Evolutionary conservation across 2,888 invertebrate species (phyloP), one percentile per base, ranked within the genome.

Genomic region (Tinea semifulvella): DNA sequence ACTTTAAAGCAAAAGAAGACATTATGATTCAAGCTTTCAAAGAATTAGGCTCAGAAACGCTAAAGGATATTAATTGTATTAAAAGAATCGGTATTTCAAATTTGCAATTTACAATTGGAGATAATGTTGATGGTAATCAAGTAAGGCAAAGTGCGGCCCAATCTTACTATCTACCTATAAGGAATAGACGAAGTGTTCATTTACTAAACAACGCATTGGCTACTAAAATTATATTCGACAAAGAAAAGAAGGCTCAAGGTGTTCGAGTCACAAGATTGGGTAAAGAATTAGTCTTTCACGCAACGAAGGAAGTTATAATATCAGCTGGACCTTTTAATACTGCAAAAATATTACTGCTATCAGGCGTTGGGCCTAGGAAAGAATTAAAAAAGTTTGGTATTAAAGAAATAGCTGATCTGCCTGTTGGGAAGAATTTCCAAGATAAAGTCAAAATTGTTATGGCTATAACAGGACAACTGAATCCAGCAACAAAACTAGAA

Each of bases 301-400:
- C 91, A 0, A 83, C 75, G 22, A 90, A 88, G 60, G 92, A 92
- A 60, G 88, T 95, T 0, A 88, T 95, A 17, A 60, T 95, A 1
- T 89, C 90, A 0, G 91, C 88, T 0, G 95, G 95, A 0, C 82
- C 94, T 0, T 84, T 96, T 1, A 93, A 93, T 61, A 89, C 93
- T 0, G 91, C 95, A 0, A 94, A 96, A 58, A 57, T 96, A 1
- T 69, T 96, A 26, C 91, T 94, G 92, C 67, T 95, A 1, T 92
- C 92, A 2, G 95, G 94, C 0, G 79, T 94, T 0, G 89, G 89
- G 0, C 88, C 87, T 0, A 75, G 77, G 47, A 76, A 80, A 2
- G 85, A 89, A 51, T 57, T 90, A 44, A 63, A 73, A 27, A 80
- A 84, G 50, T 82, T 84, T 47, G 77, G 83, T 18, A 89, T 91